Evolutionary conservation across 2,113 vertebrate species (phyloP).

Genomic region (Ovis aries): ARS-UI_Ramb_v3.0 NC_056057.1:71962501-71963000

Average conservation of each 20-base stretch:
- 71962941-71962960: not conserved
- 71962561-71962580: fast-evolving
- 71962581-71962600: not conserved
- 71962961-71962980: not conserved
- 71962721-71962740: not conserved
- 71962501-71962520: fast-evolving
- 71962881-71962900: not conserved
- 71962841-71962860: not conserved
- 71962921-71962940: not conserved
- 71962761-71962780: not conserved
- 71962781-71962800: not conserved
- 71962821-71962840: not conserved
- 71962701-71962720: not conserved
- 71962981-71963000: not conserved
- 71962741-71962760: not conserved
- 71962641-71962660: not conserved
- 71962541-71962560: not conserved
- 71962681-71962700: too few relatives aligned
- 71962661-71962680: too few relatives aligned
- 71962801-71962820: not conserved
- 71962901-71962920: not conserved
- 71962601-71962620: not conserved
- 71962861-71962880: not conserved
- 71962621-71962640: not conserved
- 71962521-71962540: not conserved